Percentiles rank a stretch among this genome's conserved stretches.
Evolutionary conservation across 2,888 invertebrate species (phyloP).

Genomic region (Eupeodes luniger): DNA sequence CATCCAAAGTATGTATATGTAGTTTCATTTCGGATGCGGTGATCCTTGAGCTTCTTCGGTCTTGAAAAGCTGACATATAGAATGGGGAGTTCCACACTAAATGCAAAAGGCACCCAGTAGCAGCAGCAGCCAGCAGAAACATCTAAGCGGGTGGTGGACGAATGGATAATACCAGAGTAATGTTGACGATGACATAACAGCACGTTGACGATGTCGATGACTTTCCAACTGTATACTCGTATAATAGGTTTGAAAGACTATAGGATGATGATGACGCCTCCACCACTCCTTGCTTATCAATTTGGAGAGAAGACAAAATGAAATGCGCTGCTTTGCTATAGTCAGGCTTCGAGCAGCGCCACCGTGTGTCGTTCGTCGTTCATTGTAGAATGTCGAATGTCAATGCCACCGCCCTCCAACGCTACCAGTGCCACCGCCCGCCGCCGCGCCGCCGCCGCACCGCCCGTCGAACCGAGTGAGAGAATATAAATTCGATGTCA

Average conservation of each 20-base stretch:
- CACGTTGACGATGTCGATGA: constrained; percentile 73
- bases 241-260: constrained; percentile 7
- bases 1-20: constrained; percentile 40
- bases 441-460: too few relatives aligned
- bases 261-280: constrained; percentile 43
- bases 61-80: constrained; percentile 24
- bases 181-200: constrained; percentile 76
- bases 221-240: constrained; percentile 52
- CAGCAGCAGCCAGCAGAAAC: not conserved
- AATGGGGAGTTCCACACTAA: constrained; percentile 46
- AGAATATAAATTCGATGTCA: constrained; percentile 78
- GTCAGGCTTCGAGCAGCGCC: not conserved
- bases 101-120: constrained; percentile 39
- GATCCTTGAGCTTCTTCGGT: constrained; percentile 23
- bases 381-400: too few relatives aligned
- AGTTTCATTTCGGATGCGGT: not conserved
- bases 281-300: constrained; percentile 62
- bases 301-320: constrained; percentile 31
- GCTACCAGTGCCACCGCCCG: not conserved
- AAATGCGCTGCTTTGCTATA: constrained; percentile 25
- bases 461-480: constrained; percentile 5
- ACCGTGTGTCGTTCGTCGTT: constrained; percentile 48
- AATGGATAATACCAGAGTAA: constrained; percentile 52
- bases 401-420: not conserved
- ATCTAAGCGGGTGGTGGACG: constrained; percentile 61